phyloP scores from a whole-genome alignment of 2,888 invertebrate species.

The Lasioglossum marginatum region DNA sequence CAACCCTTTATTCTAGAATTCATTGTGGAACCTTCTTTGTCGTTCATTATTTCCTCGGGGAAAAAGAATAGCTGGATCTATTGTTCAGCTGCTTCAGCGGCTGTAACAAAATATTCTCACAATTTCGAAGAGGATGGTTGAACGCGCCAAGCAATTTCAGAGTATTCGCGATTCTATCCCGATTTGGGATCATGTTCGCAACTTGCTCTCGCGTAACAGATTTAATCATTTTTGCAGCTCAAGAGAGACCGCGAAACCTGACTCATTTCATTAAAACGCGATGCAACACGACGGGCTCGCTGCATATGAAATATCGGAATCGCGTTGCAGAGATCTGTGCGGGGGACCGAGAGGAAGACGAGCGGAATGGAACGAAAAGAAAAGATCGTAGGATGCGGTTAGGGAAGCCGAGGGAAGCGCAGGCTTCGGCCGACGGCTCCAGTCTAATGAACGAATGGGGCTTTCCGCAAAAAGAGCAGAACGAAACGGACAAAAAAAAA shows the following conservation, averaged over 20 bases:
- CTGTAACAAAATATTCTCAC: background rate
- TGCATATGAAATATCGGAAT: constrained; percentile 19
- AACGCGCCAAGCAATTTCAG: background rate
- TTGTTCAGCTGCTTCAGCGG: background rate
- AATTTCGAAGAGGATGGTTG: background rate
- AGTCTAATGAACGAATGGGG: constrained; percentile 77
- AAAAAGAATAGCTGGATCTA: background rate
- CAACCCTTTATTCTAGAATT: background rate
- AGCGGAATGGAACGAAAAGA: constrained; percentile 19
- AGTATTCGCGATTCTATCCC: background rate
- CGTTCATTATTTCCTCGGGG: background rate
- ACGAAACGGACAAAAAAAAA: constrained; percentile 55
- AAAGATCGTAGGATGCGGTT: constrained; percentile 39
- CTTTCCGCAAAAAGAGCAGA: constrained; percentile 55
- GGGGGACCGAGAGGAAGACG: background rate
- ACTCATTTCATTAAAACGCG: constrained; percentile 18
- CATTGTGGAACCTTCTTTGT: background rate
- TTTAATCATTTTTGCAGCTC: background rate
- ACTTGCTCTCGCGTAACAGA: background rate
- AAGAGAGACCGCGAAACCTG: background rate
- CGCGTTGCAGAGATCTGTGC: background rate
- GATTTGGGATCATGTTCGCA: background rate
- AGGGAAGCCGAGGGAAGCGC: constrained; percentile 47
- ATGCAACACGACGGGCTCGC: background rate
- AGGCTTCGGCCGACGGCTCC: constrained; percentile 53